Conservation (phyloP, 1,140 invertebrate genomes). For the Bursaphelenchus mucronatus region DNA sequence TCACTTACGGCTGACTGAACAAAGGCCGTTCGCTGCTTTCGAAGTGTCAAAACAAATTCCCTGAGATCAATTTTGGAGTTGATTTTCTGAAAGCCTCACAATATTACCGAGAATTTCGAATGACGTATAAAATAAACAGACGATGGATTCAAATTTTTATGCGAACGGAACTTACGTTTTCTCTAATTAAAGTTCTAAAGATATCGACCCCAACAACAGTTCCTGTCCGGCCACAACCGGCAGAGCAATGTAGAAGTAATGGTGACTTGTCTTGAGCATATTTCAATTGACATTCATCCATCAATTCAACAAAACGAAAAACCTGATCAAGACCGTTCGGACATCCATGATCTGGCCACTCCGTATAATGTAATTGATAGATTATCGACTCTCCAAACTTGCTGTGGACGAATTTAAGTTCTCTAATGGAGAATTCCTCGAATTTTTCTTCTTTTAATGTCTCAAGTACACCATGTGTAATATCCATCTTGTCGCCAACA, state of each 20-base stretch:
- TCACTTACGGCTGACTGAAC: conserved; percentile 26
- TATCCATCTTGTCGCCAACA: conserved; percentile 22
- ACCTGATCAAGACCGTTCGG: conserved; percentile 16
- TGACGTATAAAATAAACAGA: neutral
- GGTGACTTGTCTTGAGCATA: conserved; percentile 18
- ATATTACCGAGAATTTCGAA: neutral
- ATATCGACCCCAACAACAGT: conserved; percentile 26
- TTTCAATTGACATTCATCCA: conserved; percentile 19
- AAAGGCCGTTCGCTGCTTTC: conserved; percentile 25
- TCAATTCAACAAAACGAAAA: conserved; percentile 17
- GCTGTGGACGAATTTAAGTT: conserved; percentile 17
- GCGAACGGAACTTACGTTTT: conserved; percentile 10
- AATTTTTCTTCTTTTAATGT: conserved; percentile 21
- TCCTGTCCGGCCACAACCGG: conserved; percentile 23
- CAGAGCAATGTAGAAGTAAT: conserved; percentile 24
- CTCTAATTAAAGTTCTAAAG: conserved; percentile 16
- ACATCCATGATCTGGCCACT: conserved; percentile 27
- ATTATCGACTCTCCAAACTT: conserved; percentile 20
- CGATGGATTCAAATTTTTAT: too few relatives aligned
- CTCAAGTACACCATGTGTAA: conserved; percentile 1
- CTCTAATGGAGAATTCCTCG: conserved; percentile 20
- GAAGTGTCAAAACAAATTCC: conserved; percentile 17
- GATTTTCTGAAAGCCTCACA: conserved; percentile 15
- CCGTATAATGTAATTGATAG: conserved; percentile 27
- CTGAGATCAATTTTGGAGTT: conserved; percentile 8